A percentile compares a stretch with the other conserved stretches of the same genome.
These are phyloP conservation scores for Nerophis ophidion DNA, from an alignment of 2,113 vertebrate species.

Conservation along the genomic window DNA sequence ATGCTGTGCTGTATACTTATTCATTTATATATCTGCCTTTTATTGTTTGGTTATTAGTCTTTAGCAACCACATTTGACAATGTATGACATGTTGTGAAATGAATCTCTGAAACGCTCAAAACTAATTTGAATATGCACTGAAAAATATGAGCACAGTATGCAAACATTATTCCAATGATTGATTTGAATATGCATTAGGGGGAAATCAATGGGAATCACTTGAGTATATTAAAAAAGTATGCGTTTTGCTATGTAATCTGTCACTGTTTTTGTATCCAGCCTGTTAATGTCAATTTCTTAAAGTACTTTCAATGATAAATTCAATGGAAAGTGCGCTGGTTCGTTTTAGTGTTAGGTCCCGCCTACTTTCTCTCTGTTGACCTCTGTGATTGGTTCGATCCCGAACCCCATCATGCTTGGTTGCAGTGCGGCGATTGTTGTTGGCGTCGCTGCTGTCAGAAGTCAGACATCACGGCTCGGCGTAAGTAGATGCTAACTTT, in stretches of 20 bases:
- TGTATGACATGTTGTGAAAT: too few relatives aligned
- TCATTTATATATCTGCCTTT: too few relatives aligned
- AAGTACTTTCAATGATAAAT: not conserved
- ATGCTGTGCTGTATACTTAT: not conserved
- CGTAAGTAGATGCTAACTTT: not conserved
- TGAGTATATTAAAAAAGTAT: too few relatives aligned
- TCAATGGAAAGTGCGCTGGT: not conserved
- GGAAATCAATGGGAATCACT: too few relatives aligned
- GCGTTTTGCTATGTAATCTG: not conserved
- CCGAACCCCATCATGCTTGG: slow-evolving; percentile 29
- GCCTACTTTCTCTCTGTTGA: not conserved
- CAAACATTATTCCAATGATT: too few relatives aligned
- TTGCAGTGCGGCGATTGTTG: slow-evolving; percentile 18
- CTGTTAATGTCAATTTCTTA: not conserved
- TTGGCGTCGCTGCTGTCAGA: slow-evolving; percentile 48
- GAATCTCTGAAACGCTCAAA: too few relatives aligned
- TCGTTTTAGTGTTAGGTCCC: not conserved
- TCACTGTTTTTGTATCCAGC: not conserved
- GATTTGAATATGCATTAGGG: too few relatives aligned
- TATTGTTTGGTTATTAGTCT: too few relatives aligned
- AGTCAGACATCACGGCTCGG: slow-evolving; percentile 36
- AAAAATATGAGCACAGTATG: too few relatives aligned
- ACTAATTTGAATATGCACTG: too few relatives aligned
- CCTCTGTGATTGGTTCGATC: slow-evolving; percentile 38
- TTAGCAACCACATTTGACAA: too few relatives aligned